Conservation (phyloP, 2,113 vertebrate species). For the Nycticebus coucang region DNA sequence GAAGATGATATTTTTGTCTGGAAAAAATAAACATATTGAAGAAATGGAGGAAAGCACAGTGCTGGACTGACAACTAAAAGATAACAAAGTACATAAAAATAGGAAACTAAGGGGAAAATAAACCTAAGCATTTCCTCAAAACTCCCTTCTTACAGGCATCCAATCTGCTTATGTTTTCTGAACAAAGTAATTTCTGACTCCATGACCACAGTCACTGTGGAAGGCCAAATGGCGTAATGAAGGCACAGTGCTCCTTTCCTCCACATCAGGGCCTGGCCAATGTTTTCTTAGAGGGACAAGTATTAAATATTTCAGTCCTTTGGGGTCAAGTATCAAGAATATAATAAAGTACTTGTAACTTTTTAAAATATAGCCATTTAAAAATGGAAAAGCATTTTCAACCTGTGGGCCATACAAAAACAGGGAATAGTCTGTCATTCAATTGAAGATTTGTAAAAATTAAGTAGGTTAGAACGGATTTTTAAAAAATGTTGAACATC, state of each 20-base stretch:
- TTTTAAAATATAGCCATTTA: slow-evolving; percentile 2
- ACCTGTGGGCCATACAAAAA: background rate
- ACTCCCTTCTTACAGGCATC: background rate
- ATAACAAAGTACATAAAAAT: background rate
- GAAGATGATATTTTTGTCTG: slow-evolving; percentile 15
- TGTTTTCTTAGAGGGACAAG: background rate
- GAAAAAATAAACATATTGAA: background rate
- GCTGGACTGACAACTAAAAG: background rate
- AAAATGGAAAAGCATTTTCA: slow-evolving; percentile 23
- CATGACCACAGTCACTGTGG: background rate
- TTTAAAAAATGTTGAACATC: background rate
- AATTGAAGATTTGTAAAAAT: slow-evolving; percentile 30
- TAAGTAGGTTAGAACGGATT: background rate
- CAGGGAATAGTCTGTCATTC: background rate
- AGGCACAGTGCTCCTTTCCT: background rate
- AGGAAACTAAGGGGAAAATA: background rate
- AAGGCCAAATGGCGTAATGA: background rate
- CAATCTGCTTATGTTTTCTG: background rate
- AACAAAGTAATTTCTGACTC: background rate
- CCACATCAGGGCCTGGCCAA: background rate
- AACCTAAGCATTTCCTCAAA: background rate
- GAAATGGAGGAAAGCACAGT: background rate
- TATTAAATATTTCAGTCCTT: background rate
- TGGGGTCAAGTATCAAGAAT: background rate
- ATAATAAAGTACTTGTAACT: background rate